Base-by-base conservation (phyloP, 2,888 invertebrate species). In the Netelia fuscicornis region DNA sequence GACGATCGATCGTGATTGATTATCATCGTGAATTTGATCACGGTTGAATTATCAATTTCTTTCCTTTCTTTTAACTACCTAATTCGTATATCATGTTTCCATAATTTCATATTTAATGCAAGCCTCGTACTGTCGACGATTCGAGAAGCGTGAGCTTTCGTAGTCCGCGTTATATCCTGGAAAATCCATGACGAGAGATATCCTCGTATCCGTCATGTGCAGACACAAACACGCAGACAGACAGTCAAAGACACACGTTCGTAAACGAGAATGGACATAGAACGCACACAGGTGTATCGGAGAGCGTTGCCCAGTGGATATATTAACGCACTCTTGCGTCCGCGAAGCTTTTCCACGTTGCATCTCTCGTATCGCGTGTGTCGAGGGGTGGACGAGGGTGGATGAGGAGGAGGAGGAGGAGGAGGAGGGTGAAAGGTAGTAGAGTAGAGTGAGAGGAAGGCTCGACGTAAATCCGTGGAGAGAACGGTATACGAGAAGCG, bases 321-420 rank as follows among this genome's bases (percentile, higher is more conserved):
- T 78, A 84, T 84, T 84, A 84, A 81, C 84, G 84, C 68, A 84
- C 68, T 84, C 81, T 68, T 77, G 71, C 64, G 65, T 67, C 44
- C 44, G 60, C 56, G 54, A 56, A 79, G 81, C 71, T 62, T 67
- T 81, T 81, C 62, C 62, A 17, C 78, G 70, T 85, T 75, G 78
- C 64, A 44, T 77, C 60, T 58, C 58, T 44, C 64, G 54, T 71
- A 54, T 71, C 54, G 62, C 25, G 17, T 17, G 25, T 13, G 9
- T 23, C 23, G n/a, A 54, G 23, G 48, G 25, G 20, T 20, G 20
- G 20, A 20, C 20, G 20, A 20, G 20, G 20, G 20, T 20, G 20
- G 20, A 20, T 20, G 20, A 20, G 20, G 20, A 20, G 20, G 23
- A 48, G 6, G 52, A 25, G 9, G 60, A 11, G 60, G 9, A 48